Percentiles rank a stretch among this genome's conserved stretches.
phyloP scores from a whole-genome alignment of 2,113 vertebrate species.

The Pedionomus torquatus region DNA sequence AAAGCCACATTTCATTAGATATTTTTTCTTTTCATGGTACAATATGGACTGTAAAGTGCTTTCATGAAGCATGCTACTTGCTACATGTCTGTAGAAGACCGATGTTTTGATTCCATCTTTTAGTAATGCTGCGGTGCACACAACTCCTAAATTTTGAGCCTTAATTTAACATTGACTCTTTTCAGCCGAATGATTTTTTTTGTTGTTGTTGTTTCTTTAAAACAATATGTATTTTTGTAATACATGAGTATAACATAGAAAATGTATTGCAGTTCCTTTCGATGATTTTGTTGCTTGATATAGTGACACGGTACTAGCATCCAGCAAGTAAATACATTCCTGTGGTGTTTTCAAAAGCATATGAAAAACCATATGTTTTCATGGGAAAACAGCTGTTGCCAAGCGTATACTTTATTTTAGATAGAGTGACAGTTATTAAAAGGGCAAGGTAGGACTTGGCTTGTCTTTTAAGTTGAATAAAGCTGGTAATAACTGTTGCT shows the following conservation, averaged over 20 bases:
- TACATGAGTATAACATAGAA: background rate
- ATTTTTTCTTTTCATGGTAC: background rate
- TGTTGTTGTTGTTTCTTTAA: background rate
- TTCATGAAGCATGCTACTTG: background rate
- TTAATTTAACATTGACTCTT: background rate
- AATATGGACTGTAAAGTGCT: background rate
- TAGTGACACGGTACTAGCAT: background rate
- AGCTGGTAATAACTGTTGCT: slow-evolving; percentile 6
- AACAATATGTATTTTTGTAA: background rate
- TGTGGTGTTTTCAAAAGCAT: slow-evolving; percentile 22
- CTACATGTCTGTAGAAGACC: background rate
- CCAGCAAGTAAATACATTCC: background rate
- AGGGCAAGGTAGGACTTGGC: background rate
- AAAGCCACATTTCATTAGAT: background rate
- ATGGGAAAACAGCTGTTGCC: slow-evolving; percentile 54
- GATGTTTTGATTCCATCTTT: background rate
- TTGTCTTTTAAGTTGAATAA: slow-evolving; percentile 6
- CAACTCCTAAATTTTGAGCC: background rate
- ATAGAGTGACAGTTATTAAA: slow-evolving; percentile 28
- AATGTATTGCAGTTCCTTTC: background rate
- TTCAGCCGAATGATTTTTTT: background rate
- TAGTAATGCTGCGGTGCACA: background rate
- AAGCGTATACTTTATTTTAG: slow-evolving; percentile 24
- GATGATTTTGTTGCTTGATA: background rate
- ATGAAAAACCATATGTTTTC: slow-evolving; percentile 48